A percentile compares a stretch with the other conserved stretches of the same genome.
phyloP scores from a whole-genome alignment of 2,113 vertebrate species.

The Leptocoma aspasia region DNA sequence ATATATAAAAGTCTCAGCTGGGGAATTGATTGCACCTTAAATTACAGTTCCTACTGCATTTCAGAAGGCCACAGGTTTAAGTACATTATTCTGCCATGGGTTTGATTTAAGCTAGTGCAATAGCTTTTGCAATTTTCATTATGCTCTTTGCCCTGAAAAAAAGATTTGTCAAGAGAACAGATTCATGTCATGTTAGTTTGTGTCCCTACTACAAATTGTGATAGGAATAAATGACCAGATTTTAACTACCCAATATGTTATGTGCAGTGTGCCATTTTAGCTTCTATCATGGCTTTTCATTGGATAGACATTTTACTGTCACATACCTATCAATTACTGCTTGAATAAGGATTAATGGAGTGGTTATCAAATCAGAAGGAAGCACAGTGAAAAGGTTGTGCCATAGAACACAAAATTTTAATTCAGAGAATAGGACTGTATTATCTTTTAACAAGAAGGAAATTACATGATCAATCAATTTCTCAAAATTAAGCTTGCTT shows the following conservation, averaged over 20 bases:
- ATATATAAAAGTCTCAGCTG: neutral
- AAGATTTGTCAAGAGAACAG: constrained; percentile 26
- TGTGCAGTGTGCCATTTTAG: neutral
- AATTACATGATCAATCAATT: neutral
- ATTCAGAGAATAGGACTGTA: neutral
- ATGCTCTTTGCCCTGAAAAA: constrained; percentile 21
- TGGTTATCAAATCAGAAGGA: neutral
- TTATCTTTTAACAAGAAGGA: neutral
- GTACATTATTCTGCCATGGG: constrained; percentile 1
- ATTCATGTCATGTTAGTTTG: constrained; percentile 12
- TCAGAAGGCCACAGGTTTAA: constrained; percentile 33
- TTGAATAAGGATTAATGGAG: neutral
- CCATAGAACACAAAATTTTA: neutral
- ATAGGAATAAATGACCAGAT: neutral
- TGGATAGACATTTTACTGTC: neutral
- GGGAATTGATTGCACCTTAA: constrained; percentile 21
- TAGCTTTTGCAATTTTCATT: constrained; percentile 46
- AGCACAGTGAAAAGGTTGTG: neutral
- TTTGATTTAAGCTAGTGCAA: constrained; percentile 16
- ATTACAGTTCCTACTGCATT: constrained; percentile 16
- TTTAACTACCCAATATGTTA: neutral
- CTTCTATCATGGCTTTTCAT: neutral
- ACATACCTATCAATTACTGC: neutral
- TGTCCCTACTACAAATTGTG: neutral
- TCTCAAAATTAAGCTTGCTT: neutral